These are phyloP conservation scores for Andrena praecox DNA, from an alignment of 2,888 invertebrate genomes.

Conservation along the genomic window DNA sequence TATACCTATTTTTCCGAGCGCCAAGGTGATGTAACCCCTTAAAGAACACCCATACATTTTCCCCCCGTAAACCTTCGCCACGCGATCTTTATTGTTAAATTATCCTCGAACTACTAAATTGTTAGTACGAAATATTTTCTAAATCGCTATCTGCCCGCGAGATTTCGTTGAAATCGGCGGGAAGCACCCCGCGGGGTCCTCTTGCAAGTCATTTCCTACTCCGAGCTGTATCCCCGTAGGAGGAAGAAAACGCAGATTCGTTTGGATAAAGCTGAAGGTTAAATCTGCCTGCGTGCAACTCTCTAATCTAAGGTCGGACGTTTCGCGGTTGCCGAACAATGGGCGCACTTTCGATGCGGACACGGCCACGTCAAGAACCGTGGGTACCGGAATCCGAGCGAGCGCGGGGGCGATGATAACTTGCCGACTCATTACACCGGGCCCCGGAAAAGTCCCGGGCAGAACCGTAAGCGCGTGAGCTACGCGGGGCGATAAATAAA, in stretches of 20 bases:
- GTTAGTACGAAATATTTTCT: too few relatives aligned
- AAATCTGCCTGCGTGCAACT: too few relatives aligned
- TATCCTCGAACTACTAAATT: too few relatives aligned
- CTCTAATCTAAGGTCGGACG: not conserved
- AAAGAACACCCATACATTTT: too few relatives aligned
- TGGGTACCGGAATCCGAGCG: constrained; percentile 70
- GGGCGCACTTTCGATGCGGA: constrained; percentile 52
- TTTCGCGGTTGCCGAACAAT: constrained; percentile 41
- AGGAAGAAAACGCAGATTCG: not conserved
- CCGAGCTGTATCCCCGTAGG: not conserved
- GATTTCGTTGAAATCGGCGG: too few relatives aligned
- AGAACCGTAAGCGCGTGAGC: constrained; percentile 71
- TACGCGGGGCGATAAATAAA: constrained; percentile 78
- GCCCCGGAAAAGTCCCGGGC: constrained; percentile 62
- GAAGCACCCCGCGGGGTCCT: too few relatives aligned
- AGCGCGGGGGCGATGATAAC: constrained; percentile 67
- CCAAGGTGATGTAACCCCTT: too few relatives aligned
- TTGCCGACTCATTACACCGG: constrained; percentile 66
- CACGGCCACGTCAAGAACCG: constrained; percentile 53
- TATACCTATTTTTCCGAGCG: too few relatives aligned
- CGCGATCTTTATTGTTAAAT: too few relatives aligned
- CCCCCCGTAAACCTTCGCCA: too few relatives aligned
- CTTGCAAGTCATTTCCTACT: not conserved
- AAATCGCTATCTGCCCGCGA: too few relatives aligned
- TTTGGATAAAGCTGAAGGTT: not conserved